Evolutionary conservation across 2,888 invertebrate genomes (phyloP), one percentile per base, ranked within the genome.

Genomic region (Andrena hattorfiana): DNA sequence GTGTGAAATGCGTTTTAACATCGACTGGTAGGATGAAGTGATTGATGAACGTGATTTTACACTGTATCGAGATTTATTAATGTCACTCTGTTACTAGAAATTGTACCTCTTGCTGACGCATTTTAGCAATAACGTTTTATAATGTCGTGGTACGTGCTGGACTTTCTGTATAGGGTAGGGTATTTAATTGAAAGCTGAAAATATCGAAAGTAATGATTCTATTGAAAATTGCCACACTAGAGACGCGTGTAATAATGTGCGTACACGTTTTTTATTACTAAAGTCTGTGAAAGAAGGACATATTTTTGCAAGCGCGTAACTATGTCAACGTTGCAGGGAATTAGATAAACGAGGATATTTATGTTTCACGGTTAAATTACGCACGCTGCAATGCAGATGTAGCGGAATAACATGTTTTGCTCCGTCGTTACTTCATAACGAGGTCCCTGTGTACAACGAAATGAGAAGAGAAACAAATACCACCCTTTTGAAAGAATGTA

Each of bases 381-480:
- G 63, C n/a, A n/a, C 35, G 28, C 16, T 10, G 54, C 49, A 23
- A 64, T 51, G 63, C 23, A 32, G 35, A 28, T n/a, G 48, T 66
- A 79, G 66, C 80, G 23, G 66, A 67, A 49, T 20, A 32, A 23
- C 28, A 42, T 70, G 32, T 63, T 48, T 62, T 30, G 32, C 28
- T 23, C 48, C 42, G 7, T 10, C 49, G 8, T 81, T 75, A n/a
- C 56, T 20, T 59, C 75, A 71, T 30, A 77, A 73, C 30, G n/a
- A 59, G 20, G 10, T 49, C 28, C 26, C 56, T 49, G 16, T 49
- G n/a, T 49, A 64, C 28, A 26, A 69, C 49, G 49, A 49, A 66
- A 84, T 30, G 42, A 66, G 51, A n/a, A 69, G 16, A 10, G 49
- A 62, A 59, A 72, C 59, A 64, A 72, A 79, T 79, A 68, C 62